Evolutionary conservation across 2,888 invertebrate genomes (phyloP), one percentile per base, ranked within the genome.

Genomic region (Lasius platythorax): DNA sequence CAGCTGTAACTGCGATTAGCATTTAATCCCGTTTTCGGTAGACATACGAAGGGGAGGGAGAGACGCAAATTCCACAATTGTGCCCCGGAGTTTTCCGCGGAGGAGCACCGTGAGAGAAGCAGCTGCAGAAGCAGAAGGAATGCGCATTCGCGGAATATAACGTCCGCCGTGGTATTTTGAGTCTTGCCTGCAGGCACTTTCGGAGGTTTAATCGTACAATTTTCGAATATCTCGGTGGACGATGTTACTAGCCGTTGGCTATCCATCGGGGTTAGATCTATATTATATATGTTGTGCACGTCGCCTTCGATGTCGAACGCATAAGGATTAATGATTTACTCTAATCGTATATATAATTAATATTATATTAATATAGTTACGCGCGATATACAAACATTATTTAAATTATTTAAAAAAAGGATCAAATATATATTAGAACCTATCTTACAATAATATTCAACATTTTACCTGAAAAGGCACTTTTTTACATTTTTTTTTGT

Each of bases 121-220:
- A 43, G 74, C 78, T 83, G 83, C 67, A 61, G 81, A 73, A 75
- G 64, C 84, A 66, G 79, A 86, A 82, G 88, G 89, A 89, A 89
- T 87, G 86, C 73, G 73, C 61, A 78, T 74, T 79, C 78, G 70
- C n/a, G 58, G 82, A 82, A 86, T 83, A 87, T 89, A 89, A 89
- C 86, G 86, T 88, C 85, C 89, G 84, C 83, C 84, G 67, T 87
- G 88, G 87, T 90, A 91, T 91, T 91, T 90, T 78, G 89, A 88
- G 87, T 88, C 85, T 87, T 89, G 83, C 84, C 90, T 86, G 76
- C 74, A 56, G 85, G 85, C 87, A 85, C 86, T 90, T 88, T 84
- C 84, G 75, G 87, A 85, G 89, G 87, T 89, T 91, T 90, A 91
- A 90, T 90, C 89, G 91, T 84, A 87, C 90, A 86, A 85, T 90